phyloP scores from a whole-genome alignment of 2,113 vertebrate genomes.

The Octodon degus region DNA sequence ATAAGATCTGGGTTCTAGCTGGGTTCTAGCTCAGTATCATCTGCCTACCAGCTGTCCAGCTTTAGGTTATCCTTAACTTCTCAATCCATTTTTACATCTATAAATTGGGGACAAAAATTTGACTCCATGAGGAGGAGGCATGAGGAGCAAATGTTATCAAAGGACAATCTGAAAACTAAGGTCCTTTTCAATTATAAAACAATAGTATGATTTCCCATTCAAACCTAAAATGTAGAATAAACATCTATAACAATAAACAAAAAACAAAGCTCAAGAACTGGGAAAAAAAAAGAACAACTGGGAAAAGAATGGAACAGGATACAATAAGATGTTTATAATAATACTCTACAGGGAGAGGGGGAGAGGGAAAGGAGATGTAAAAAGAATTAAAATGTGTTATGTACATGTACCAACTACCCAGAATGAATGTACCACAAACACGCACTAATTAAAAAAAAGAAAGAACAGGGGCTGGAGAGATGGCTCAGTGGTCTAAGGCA shows the following conservation, averaged over 20 bases:
- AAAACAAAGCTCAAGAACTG: not conserved
- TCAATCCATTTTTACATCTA: not conserved
- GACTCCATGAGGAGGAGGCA: not conserved
- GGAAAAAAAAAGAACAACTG: not conserved
- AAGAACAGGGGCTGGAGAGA: not conserved
- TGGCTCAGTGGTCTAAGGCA: too few species aligned
- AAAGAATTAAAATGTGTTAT: not conserved
- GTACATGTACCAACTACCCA: not conserved
- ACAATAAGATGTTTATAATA: not conserved
- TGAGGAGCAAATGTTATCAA: not conserved
- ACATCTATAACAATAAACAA: not conserved
- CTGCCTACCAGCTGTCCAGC: not conserved
- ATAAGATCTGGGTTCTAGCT: not conserved
- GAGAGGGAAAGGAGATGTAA: not conserved
- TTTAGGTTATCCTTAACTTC: not conserved
- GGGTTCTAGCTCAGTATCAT: not conserved
- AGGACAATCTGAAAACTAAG: not conserved
- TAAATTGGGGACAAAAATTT: not conserved
- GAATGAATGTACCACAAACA: not conserved
- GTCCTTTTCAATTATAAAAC: conserved; percentile 1
- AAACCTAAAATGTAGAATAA: conserved; percentile 33
- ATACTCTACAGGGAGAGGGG: not conserved
- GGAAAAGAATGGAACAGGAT: not conserved
- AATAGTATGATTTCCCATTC: not conserved
- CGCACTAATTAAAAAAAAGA: not conserved